These are phyloP conservation scores for Willisornis vidua DNA, from an alignment of 2,113 vertebrate species.

Conservation along the genomic window DNA sequence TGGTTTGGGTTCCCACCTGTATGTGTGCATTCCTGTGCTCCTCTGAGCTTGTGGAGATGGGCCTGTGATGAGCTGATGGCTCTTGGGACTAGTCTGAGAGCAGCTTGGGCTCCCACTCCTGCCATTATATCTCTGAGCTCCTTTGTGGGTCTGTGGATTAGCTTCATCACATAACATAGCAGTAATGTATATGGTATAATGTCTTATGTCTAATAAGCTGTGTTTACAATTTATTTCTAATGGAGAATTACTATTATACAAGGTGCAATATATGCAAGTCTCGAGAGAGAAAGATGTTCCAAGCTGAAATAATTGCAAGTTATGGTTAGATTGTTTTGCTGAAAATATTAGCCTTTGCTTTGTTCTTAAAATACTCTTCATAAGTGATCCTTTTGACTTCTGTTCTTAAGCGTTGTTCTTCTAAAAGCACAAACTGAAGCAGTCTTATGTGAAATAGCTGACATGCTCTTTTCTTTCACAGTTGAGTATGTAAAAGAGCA, in stretches of 20 bases:
- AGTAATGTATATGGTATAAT: background rate
- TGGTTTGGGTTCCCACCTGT: background rate
- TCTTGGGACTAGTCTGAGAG: background rate
- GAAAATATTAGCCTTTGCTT: background rate
- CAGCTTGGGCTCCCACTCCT: background rate
- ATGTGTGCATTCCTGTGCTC: background rate
- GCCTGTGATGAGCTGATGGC: background rate
- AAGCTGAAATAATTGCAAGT: background rate
- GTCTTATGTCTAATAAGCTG: background rate
- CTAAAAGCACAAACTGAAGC: background rate
- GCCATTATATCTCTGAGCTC: background rate
- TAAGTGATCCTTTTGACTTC: background rate
- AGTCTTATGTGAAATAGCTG: background rate
- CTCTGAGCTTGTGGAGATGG: background rate
- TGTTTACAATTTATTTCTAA: constrained; percentile 13
- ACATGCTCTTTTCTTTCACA: background rate
- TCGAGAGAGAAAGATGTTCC: background rate
- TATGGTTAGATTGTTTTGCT: background rate
- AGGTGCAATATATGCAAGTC: background rate
- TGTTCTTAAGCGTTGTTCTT: background rate
- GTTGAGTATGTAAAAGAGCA: background rate
- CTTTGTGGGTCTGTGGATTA: background rate
- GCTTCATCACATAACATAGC: background rate
- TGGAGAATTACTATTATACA: background rate
- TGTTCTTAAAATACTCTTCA: background rate